phyloP scores from a whole-genome alignment of 2,888 invertebrate species.

The Drosophila silvestris region DNA sequence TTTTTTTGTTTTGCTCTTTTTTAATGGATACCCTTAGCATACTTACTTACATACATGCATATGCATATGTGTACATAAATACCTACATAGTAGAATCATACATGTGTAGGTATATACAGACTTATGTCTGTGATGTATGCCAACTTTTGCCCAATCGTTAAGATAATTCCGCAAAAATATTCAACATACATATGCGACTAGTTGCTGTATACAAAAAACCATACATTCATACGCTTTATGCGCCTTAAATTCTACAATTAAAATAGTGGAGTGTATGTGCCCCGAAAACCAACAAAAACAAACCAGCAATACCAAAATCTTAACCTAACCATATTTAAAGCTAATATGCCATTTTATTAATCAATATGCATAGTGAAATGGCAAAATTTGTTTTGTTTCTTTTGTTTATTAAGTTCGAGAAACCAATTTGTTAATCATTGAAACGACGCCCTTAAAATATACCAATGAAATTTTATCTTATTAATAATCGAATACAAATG shows the following conservation, averaged over 20 bases:
- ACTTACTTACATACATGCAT: constrained; percentile 41
- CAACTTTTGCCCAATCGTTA: constrained; percentile 19
- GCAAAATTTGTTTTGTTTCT: neutral
- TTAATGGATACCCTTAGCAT: constrained; percentile 42
- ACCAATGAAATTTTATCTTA: neutral
- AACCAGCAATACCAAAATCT: constrained; percentile 19
- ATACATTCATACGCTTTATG: constrained; percentile 49
- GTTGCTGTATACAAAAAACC: constrained; percentile 36
- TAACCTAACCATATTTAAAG: constrained; percentile 28
- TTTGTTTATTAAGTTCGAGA: neutral
- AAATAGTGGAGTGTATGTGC: constrained; percentile 65
- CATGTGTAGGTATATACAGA: constrained; percentile 38
- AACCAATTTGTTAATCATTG: neutral
- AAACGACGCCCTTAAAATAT: neutral
- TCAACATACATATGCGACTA: constrained; percentile 57
- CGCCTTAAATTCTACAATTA: constrained; percentile 45
- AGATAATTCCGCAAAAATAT: constrained; percentile 35
- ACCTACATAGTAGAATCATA: constrained; percentile 28
- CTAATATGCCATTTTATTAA: constrained; percentile 35
- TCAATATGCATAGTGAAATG: constrained; percentile 55
- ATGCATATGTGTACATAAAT: constrained; percentile 24
- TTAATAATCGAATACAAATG: neutral
- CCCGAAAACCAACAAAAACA: constrained; percentile 22
- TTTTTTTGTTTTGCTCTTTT: constrained; percentile 7
- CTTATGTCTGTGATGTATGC: constrained; percentile 34